These are phyloP conservation scores for Drosophila jambulina DNA, from an alignment of 1,140 invertebrate species.

Conservation along the genomic window DNA sequence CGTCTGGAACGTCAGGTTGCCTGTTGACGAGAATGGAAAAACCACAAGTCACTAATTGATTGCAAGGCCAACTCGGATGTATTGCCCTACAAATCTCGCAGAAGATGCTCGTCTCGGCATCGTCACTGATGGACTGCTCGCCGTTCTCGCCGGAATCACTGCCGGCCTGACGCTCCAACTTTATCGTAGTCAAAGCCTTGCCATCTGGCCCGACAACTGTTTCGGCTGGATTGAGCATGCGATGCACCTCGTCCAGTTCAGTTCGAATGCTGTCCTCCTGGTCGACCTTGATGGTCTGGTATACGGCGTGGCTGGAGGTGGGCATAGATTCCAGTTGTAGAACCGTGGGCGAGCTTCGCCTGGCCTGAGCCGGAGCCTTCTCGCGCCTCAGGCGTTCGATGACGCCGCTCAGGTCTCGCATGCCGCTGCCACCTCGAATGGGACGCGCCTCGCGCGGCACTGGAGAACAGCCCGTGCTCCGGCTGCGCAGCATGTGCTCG, in stretches of 20 bases:
- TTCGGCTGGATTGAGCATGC: conserved; percentile 81
- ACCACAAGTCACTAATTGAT: conserved; percentile 24
- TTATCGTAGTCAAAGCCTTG: conserved; percentile 83
- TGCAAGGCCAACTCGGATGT: conserved; percentile 25
- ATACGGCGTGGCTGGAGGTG: conserved; percentile 72
- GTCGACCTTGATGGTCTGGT: conserved; percentile 75
- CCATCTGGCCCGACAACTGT: conserved; percentile 88
- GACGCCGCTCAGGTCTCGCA: conserved; percentile 75
- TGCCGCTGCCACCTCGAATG: conserved; percentile 54
- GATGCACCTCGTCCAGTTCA: conserved; percentile 76
- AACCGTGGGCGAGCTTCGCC: conserved; percentile 38
- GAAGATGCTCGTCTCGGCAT: conserved; percentile 64
- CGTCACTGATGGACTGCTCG: conserved; percentile 66
- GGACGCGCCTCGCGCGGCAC: conserved; percentile 63
- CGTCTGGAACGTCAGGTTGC: conserved; percentile 89
- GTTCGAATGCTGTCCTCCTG: conserved; percentile 74
- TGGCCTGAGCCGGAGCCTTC: conserved; percentile 43
- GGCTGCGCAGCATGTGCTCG: conserved; percentile 67
- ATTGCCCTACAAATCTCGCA: conserved; percentile 70
- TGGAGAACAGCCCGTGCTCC: conserved; percentile 68
- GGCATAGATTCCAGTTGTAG: conserved; percentile 70
- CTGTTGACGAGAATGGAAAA: conserved; percentile 67
- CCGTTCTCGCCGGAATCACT: conserved; percentile 61
- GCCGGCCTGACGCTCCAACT: conserved; percentile 76
- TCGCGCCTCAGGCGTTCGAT: conserved; percentile 75